Percentiles rank a stretch among this genome's conserved stretches.
phyloP scores from a whole-genome alignment of 2,888 invertebrate genomes.

The Acanthopleura granulata region DNA sequence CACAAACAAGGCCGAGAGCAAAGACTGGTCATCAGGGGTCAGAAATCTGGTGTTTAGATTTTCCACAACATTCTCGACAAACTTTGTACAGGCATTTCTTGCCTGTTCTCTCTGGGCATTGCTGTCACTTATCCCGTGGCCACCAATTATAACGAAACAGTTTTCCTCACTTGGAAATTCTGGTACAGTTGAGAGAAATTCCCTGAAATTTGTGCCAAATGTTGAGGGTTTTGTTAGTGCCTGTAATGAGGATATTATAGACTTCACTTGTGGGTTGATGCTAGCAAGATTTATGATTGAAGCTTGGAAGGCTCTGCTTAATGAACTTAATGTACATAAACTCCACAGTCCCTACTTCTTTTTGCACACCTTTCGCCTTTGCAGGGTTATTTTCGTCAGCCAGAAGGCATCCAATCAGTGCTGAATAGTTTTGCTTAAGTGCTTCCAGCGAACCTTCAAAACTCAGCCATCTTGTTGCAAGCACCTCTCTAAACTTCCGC shows the following conservation, averaged over 20 bases:
- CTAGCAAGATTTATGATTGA: background rate
- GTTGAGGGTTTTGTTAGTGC: background rate
- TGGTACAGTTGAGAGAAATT: background rate
- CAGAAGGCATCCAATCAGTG: background rate
- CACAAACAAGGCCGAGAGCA: background rate
- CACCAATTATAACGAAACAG: no score
- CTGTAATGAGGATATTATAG: background rate
- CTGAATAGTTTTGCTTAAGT: background rate
- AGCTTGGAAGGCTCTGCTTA: background rate
- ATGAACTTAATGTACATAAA: background rate
- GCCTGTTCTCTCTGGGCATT: no score
- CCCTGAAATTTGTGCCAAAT: background rate
- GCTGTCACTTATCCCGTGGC: no score
- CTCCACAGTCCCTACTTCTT: background rate
- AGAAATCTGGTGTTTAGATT: background rate
- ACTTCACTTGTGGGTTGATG: background rate
- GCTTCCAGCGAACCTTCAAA: background rate
- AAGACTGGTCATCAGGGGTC: background rate
- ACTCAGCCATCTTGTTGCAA: background rate
- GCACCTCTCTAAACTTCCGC: background rate
- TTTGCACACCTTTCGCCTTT: background rate
- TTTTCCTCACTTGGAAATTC: background rate
- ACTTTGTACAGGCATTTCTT: background rate
- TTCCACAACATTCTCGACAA: background rate
- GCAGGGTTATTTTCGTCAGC: background rate